Evolutionary conservation across 2,113 vertebrate species (phyloP), one percentile per base, ranked within the genome.

Genomic region (Ibidorhyncha struthersii): DNA sequence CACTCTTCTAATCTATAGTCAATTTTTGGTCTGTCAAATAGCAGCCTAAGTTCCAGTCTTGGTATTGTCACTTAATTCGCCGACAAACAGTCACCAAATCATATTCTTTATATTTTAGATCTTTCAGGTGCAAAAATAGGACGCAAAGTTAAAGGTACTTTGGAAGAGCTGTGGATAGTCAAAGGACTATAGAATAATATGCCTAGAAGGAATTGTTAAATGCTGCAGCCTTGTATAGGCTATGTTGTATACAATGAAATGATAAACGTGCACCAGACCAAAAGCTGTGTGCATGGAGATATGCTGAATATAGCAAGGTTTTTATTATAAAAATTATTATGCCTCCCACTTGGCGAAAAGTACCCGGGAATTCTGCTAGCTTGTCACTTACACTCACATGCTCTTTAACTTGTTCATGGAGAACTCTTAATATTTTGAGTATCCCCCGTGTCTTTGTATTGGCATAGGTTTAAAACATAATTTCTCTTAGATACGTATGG

Each of bases 241-340:
- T 45, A 45, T 45, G 36, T 25, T 79, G 20, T 25, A 21, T n/a
- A 9, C n/a, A 32, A 23, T n/a, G 16, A 78, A 82, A 77, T 0
- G 3, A 47, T 16, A 45, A 56, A 69, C 0, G 0, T n/a, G 12
- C 20, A 50, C 30, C 22, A 41, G 66, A 14, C 11, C 32, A 66
- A 56, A 86, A 78, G 21, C 19, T 15, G 9, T 14, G 11, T 55
- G 9, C 16, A 14, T 38, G 69, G 53, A 82, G 16, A 14, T 56
- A 25, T 30, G 25, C 18, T 82, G 43, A 10, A 30, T 50, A 32
- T 23, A 30, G 30, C 18, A 56, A 50, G 7, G 3, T 15, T 56
- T 88, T 79, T 63, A 47, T 66, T 53, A 12, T 56, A 38, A 25
- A 38, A 61, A 36, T 12, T 53, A 25, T 45, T 66, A 50, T 63